A percentile compares a stretch with the other conserved stretches of the same genome.
These are phyloP conservation scores for Phyllotis vaccarum DNA, from an alignment of 2,797 vertebrate species.

Conservation along the genomic window DNA sequence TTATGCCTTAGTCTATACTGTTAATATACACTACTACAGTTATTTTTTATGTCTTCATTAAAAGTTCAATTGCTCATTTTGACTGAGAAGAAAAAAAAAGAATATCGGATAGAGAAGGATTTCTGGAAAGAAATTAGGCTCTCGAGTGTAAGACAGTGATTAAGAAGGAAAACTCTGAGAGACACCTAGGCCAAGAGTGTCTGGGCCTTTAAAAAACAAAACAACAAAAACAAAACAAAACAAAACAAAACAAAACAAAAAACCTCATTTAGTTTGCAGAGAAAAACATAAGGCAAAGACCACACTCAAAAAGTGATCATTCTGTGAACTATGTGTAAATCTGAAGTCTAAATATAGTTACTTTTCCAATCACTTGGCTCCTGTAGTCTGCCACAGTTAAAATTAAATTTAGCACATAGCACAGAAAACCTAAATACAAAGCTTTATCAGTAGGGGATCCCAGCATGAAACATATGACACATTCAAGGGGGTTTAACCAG, in stretches of 20 bases:
- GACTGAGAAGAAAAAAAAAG: neutral
- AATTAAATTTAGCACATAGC: conserved; percentile 51
- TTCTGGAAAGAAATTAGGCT: neutral
- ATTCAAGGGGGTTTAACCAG: neutral
- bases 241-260: no score
- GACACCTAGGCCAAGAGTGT: neutral
- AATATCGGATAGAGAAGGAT: neutral
- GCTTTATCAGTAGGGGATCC: neutral
- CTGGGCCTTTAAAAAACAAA: neutral
- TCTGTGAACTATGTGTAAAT: conserved; percentile 59
- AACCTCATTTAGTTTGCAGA: conserved; percentile 13
- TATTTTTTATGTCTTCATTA: neutral
- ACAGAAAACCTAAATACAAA: conserved; percentile 13
- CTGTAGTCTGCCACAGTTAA: neutral
- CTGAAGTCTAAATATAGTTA: conserved; percentile 48
- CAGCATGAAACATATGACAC: conserved; percentile 19
- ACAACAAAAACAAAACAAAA: no score
- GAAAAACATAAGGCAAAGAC: conserved; percentile 47
- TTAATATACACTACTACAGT: neutral
- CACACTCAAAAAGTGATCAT: conserved; percentile 14
- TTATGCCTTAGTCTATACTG: neutral
- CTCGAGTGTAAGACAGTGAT: neutral
- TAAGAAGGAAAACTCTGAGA: neutral
- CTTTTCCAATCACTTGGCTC: conserved; percentile 22
- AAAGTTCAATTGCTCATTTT: neutral